These are phyloP conservation scores for Thymelicus sylvestris DNA, from an alignment of 2,888 invertebrate species.

Conservation along the genomic window DNA sequence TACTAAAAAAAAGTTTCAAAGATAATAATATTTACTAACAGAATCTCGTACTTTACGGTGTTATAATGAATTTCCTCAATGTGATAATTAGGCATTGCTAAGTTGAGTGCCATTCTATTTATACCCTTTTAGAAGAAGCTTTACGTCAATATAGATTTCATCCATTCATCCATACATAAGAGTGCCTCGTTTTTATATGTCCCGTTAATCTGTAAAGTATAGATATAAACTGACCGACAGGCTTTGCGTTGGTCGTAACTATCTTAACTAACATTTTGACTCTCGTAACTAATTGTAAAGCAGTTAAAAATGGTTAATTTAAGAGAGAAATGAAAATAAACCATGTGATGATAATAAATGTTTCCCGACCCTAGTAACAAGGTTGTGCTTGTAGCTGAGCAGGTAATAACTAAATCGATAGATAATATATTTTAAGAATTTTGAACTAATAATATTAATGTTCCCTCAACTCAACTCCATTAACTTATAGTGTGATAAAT, in stretches of 20 bases:
- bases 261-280: too few species aligned
- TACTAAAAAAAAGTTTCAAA: conserved; percentile 8
- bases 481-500: background rate
- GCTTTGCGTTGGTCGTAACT: too few species aligned
- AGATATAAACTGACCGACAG: too few species aligned
- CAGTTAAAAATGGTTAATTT: too few species aligned
- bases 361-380: background rate
- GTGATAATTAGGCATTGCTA: conserved; percentile 67
- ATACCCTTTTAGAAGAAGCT: conserved; percentile 27
- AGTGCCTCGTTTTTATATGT: too few species aligned
- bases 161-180: background rate
- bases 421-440: too few species aligned
- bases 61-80: conserved; percentile 50
- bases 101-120: conserved; percentile 65
- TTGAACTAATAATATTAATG: background rate
- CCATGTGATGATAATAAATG: too few species aligned
- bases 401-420: background rate
- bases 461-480: background rate
- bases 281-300: too few species aligned
- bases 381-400: conserved; percentile 8
- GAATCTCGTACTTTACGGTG: conserved; percentile 45
- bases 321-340: too few species aligned
- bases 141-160: background rate
- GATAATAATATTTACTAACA: conserved; percentile 8
- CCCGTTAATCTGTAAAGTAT: too few species aligned